Evolutionary conservation across 2,797 vertebrate species (phyloP).

Genomic region (Amblyraja radiata): DNA sequence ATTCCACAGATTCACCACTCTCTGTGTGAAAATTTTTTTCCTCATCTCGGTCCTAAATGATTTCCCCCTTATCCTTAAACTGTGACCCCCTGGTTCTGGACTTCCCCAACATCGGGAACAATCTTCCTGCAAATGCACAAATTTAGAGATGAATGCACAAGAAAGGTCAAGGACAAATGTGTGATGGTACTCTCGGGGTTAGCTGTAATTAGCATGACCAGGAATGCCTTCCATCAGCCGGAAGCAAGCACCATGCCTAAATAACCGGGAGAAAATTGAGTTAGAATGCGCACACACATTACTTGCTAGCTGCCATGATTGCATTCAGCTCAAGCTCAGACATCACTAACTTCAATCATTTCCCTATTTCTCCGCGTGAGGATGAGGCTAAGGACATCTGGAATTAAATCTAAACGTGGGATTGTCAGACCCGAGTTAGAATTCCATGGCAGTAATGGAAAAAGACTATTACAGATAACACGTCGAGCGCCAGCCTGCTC

Average conservation of each 20-base stretch:
- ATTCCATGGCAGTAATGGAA: slow-evolving; percentile 44
- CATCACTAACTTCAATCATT: slow-evolving; percentile 52
- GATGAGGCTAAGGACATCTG: slow-evolving; percentile 51
- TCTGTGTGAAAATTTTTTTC: too few relatives aligned
- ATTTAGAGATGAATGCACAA: too few relatives aligned
- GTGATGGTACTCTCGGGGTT: slow-evolving; percentile 47
- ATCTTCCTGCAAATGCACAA: too few relatives aligned
- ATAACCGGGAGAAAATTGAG: slow-evolving; percentile 56
- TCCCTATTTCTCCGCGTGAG: slow-evolving; percentile 52
- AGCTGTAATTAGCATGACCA: slow-evolving; percentile 53
- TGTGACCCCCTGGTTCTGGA: too few relatives aligned
- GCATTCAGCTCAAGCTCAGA: slow-evolving; percentile 50
- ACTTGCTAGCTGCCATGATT: slow-evolving; percentile 50
- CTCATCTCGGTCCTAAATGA: too few relatives aligned
- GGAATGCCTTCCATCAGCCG: slow-evolving; percentile 50
- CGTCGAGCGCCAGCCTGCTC: neutral
- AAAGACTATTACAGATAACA: slow-evolving; percentile 38
- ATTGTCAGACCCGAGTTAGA: slow-evolving; percentile 41
- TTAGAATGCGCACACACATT: slow-evolving; percentile 49
- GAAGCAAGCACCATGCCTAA: slow-evolving; percentile 49
- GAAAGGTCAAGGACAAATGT: slow-evolving; percentile 47
- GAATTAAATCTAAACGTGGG: slow-evolving; percentile 57
- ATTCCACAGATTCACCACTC: too few relatives aligned
- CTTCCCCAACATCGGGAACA: too few relatives aligned
- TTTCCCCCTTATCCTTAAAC: too few relatives aligned